Base-by-base conservation (phyloP, 2,113 vertebrate species). In the Perognathus longimembris region DNA sequence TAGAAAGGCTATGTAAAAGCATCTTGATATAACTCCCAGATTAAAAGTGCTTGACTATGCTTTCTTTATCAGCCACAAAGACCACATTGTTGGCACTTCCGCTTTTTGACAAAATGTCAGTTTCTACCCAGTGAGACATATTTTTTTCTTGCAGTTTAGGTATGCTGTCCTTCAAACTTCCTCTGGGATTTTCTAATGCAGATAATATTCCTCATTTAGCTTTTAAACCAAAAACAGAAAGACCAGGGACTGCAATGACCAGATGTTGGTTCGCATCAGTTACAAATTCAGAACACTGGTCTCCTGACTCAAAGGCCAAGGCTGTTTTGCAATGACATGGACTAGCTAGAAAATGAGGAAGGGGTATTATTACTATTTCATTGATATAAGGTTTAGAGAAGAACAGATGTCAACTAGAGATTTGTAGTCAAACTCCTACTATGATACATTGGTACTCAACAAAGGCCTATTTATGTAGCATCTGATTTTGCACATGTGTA, bases 351-450 rank as follows among this genome's bases (percentile, higher is more conserved):
- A 75, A 86, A 80, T 63, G n/a, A 83, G 54, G 15, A 85, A 82
- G 75, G 50, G 4, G 18, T 34, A 22, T 38, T 93, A 24, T 89
- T 90, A 1, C 36, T 78, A 11, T 66, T 70, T 78, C 74, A 32
- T 34, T 89, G 63, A 66, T 82, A 71, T 64, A 90, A 73, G 40
- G 45, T 80, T 91, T 88, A 96, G 85, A 54, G 45, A 64, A 89
- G 30, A 42, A 3, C n/a, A 63, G n/a, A 40, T 77, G 30, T 21
- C 54, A 38, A 26, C 15, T 75, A 66, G 57, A 83, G 73, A 80
- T 38, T 42, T 77, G 90, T 91, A 93, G 79, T 74, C 45, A 77
- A 84, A 78, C n/a, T 10, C 17, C 50, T 15, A 30, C 57, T 54
- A 12, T 32, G 8, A 57, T 21, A 5, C 78, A 20, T 54, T 17